These are phyloP conservation scores for Acanthococcus lagerstroemiae DNA, from an alignment of 2,888 invertebrate genomes.

Conservation along the genomic window DNA sequence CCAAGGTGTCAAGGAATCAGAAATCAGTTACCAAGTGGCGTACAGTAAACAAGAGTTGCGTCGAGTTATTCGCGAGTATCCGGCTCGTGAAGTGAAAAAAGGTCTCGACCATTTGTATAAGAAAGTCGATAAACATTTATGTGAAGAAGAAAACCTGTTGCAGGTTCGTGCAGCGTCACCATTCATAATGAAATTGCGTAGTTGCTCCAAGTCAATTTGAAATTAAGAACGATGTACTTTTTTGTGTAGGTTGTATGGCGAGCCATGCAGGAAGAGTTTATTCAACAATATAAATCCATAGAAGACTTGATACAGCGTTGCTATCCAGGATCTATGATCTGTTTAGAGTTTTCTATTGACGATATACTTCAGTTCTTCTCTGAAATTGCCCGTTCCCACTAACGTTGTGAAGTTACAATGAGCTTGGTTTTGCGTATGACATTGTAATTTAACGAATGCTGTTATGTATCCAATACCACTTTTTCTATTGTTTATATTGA, in stretches of 20 bases:
- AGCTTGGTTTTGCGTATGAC: neutral
- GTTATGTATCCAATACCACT: no score
- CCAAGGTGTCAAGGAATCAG: slow-evolving; percentile 89
- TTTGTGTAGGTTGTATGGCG: slow-evolving; percentile 83
- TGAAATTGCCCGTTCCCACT: slow-evolving; percentile 94
- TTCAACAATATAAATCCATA: slow-evolving; percentile 86
- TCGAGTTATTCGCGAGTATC: slow-evolving; percentile 89
- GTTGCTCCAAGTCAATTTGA: neutral
- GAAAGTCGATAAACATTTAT: slow-evolving; percentile 94
- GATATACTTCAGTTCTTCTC: slow-evolving; percentile 95
- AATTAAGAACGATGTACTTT: neutral
- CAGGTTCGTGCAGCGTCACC: slow-evolving; percentile 47
- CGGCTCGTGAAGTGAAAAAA: slow-evolving; percentile 82
- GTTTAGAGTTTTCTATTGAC: slow-evolving; percentile 86
- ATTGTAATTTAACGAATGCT: no score
- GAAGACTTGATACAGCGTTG: slow-evolving; percentile 88
- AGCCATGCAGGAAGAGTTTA: slow-evolving; percentile 98
- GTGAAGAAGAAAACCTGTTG: slow-evolving; percentile 84
- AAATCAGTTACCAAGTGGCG: slow-evolving; percentile 94
- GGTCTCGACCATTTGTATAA: slow-evolving; percentile 85
- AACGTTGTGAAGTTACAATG: slow-evolving; percentile 37
- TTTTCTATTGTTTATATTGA: no score
- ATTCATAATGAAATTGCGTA: neutral
- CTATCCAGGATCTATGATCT: slow-evolving; percentile 90
- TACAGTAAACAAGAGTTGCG: slow-evolving; percentile 94